A percentile compares a stretch with the other conserved stretches of the same genome.
Conservation (phyloP, 2,113 vertebrate species). For the Cyprinodon tularosa region DNA sequence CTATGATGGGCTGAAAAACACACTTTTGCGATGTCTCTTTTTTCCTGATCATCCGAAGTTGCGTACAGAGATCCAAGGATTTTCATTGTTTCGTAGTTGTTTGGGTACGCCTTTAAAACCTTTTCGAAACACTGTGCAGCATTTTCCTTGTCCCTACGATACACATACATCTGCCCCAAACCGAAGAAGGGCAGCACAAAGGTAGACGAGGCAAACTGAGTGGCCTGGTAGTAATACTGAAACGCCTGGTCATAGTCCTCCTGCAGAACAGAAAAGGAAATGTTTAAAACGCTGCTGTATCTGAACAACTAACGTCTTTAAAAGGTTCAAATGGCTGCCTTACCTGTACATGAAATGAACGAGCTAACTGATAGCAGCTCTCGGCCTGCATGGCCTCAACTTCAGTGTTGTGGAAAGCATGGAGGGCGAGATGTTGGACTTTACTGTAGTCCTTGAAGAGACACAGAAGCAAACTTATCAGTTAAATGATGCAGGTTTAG, state of each 20-base stretch:
- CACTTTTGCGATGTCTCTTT: constrained; percentile 96
- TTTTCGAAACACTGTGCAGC: constrained; percentile 99
- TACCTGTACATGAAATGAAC: constrained; percentile 98
- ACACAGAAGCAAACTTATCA: neutral
- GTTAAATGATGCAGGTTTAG: neutral
- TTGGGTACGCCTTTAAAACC: constrained; percentile 97
- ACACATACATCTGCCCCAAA: constrained; percentile 99
- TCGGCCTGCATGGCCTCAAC: constrained; percentile 99
- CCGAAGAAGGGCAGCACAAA: constrained; percentile 98
- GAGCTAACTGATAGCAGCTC: constrained; percentile 96
- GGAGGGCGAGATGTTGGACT: constrained; percentile 97
- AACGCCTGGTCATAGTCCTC: constrained; percentile 99
- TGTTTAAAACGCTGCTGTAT: neutral
- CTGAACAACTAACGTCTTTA: neutral
- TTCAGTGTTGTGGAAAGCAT: constrained; percentile 98
- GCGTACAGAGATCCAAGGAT: constrained; percentile 98
- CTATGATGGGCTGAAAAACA: neutral
- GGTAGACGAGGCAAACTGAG: constrained; percentile 96
- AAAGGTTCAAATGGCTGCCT: neutral
- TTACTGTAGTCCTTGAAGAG: constrained; percentile 93
- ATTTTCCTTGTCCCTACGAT: constrained; percentile 97
- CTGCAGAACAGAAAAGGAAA: constrained; percentile 68
- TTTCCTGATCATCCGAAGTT: constrained; percentile 97
- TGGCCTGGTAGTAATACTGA: constrained; percentile 99
- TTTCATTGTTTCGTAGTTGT: constrained; percentile 99